Evolutionary conservation across 2,797 vertebrate species (phyloP).

Genomic region (Gallinago stenura): DNA sequence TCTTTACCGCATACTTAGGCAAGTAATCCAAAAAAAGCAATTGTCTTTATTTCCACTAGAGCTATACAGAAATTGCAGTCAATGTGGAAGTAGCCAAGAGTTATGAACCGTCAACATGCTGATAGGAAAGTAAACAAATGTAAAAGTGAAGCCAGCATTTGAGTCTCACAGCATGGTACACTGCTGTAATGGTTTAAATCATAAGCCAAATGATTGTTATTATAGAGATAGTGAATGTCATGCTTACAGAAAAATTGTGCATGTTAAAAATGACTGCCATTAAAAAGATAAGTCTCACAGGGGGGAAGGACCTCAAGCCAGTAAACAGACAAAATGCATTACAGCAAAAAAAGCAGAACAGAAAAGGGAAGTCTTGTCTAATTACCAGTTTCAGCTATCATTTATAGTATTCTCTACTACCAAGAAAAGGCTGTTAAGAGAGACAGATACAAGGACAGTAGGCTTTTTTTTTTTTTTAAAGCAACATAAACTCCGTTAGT

Average conservation of each 20-base stretch:
- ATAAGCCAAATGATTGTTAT: constrained; percentile 69
- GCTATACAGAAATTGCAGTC: constrained; percentile 31
- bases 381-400: constrained; percentile 46
- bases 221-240: constrained; percentile 60
- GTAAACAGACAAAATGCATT: constrained; percentile 61
- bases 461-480: not conserved
- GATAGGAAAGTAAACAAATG: constrained; percentile 59
- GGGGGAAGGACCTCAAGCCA: constrained; percentile 48
- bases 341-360: not conserved
- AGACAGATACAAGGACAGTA: not conserved
- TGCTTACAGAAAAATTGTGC: constrained; percentile 60
- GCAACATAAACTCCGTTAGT: not conserved
- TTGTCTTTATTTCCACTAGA: constrained; percentile 44
- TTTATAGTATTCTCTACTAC: not conserved
- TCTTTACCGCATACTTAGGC: not conserved
- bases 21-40: not conserved
- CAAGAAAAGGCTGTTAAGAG: not conserved
- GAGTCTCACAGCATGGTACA: constrained; percentile 39
- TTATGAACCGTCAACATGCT: constrained; percentile 57
- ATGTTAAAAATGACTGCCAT: constrained; percentile 70
- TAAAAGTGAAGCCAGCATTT: constrained; percentile 24
- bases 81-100: constrained; percentile 50
- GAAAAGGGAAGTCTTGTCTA: constrained; percentile 41
- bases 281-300: constrained; percentile 60
- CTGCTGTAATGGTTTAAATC: constrained; percentile 64